Percentiles rank a stretch among this genome's conserved stretches.
phyloP scores from a whole-genome alignment of 1,140 invertebrate genomes.

The Xylocopa sonorina region DNA sequence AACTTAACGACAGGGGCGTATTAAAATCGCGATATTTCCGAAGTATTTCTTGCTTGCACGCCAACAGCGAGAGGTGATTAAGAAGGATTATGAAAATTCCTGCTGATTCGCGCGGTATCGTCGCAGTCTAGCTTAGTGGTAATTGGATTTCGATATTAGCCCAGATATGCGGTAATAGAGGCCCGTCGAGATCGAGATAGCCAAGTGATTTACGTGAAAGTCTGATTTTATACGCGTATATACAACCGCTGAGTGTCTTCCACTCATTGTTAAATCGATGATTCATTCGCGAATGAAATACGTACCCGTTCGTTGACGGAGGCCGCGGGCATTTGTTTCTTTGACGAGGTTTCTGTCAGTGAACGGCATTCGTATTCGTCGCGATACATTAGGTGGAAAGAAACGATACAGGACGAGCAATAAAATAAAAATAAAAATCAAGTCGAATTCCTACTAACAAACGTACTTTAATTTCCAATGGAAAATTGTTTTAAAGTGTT shows the following conservation, averaged over 20 bases:
- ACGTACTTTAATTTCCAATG: no score
- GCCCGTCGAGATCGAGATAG: conserved; percentile 3
- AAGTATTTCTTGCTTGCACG: no score
- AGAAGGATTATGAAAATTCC: background rate
- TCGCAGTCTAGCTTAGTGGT: no score
- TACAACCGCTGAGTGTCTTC: background rate
- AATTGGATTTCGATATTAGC: background rate
- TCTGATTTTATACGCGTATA: background rate
- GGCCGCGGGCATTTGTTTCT: conserved; percentile 44
- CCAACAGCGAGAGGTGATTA: background rate
- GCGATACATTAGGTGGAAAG: conserved; percentile 2
- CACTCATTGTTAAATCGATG: background rate
- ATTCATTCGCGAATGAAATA: conserved; percentile 43
- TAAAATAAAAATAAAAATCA: background rate
- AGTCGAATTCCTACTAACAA: no score
- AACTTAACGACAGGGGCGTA: no score
- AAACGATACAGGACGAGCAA: background rate
- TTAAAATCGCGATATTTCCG: no score
- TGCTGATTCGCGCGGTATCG: background rate
- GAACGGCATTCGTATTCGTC: background rate
- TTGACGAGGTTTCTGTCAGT: conserved; percentile 15
- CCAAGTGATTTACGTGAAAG: conserved; percentile 11
- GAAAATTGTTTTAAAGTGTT: no score
- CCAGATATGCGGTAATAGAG: background rate
- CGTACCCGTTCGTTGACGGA: conserved; percentile 28